phyloP scores from a whole-genome alignment of 53 echinoderm and acorn worm species.

The Glandiceps talaboti region DNA sequence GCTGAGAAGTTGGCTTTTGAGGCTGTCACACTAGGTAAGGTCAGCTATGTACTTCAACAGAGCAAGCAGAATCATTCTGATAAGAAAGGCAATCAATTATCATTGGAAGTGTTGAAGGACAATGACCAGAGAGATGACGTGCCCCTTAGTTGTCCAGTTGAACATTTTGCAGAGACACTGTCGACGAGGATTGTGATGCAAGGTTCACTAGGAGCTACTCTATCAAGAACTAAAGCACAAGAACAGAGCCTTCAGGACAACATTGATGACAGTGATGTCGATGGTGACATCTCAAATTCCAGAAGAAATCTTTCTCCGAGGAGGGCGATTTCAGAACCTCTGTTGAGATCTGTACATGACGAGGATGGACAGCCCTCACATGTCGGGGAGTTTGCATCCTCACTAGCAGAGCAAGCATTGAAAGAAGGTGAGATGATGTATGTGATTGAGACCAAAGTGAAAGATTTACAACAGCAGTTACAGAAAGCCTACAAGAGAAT shows the following conservation, averaged over 20 bases:
- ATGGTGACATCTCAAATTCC: not conserved
- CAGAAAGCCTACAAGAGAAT: not conserved
- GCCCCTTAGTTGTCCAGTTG: not conserved
- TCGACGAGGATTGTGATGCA: not conserved
- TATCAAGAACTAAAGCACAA: not conserved
- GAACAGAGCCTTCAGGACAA: not conserved
- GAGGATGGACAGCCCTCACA: not conserved
- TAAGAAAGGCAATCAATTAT: conserved; percentile 15
- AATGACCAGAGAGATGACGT: not conserved
- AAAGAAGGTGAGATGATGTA: conserved; percentile 11
- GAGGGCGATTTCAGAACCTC: not conserved
- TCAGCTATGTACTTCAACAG: conserved; percentile 19
- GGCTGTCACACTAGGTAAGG: conserved; percentile 19
- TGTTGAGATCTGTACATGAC: not conserved
- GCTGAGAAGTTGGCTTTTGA: conserved; percentile 22
- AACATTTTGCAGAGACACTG: not conserved
- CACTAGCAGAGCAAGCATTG: not conserved
- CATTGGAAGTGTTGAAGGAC: not conserved
- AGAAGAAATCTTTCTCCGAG: conserved; percentile 4
- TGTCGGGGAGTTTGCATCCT: not conserved
- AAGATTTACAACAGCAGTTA: not conserved
- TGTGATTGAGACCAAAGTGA: conserved; percentile 3
- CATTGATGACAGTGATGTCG: not conserved
- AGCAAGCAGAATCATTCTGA: conserved; percentile 19
- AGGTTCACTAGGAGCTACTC: not conserved